Evolutionary conservation across 2,888 invertebrate genomes (phyloP).

Genomic region (Drosophila paucipuncta): DNA sequence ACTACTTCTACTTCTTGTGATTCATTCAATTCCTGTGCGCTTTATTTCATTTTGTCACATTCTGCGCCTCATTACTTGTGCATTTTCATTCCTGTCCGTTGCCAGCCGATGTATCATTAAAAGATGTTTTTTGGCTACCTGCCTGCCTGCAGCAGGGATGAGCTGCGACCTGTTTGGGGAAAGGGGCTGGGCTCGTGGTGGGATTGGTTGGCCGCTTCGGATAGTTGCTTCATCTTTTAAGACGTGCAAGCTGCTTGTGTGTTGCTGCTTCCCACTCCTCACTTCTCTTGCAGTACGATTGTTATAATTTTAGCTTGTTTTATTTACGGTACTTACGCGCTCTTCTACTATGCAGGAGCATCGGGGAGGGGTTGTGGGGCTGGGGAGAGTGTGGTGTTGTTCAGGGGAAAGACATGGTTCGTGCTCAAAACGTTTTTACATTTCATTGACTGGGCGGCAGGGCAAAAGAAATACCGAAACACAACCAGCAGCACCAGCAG

Average conservation of each 20-base stretch:
- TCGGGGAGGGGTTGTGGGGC: not conserved
- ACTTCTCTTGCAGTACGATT: slow-evolving; percentile 24
- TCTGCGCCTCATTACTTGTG: slow-evolving; percentile 67
- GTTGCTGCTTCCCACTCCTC: slow-evolving; percentile 11
- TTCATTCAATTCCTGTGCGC: slow-evolving; percentile 19
- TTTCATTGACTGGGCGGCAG: slow-evolving; percentile 71
- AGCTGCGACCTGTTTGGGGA: not conserved
- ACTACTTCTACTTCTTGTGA: slow-evolving; percentile 29
- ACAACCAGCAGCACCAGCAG: slow-evolving; percentile 28
- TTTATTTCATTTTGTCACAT: slow-evolving; percentile 41
- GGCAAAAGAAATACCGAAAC: slow-evolving; percentile 45
- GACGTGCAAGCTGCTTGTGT: slow-evolving; percentile 25
- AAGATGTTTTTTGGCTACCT: slow-evolving; percentile 50
- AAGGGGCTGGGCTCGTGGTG: not conserved
- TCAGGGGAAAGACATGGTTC: slow-evolving; percentile 61
- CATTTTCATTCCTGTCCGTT: slow-evolving; percentile 40
- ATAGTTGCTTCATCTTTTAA: slow-evolving; percentile 39
- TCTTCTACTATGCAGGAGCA: slow-evolving; percentile 37
- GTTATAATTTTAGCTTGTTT: slow-evolving; percentile 73
- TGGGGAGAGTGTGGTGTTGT: not conserved
- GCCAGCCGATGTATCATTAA: slow-evolving; percentile 65
- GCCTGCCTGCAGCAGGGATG: not conserved
- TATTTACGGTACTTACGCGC: slow-evolving; percentile 75
- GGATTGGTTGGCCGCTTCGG: slow-evolving; percentile 12
- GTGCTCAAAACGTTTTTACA: slow-evolving; percentile 80